Conservation (phyloP, 2,888 invertebrate species). For the Mythimna vitellina region DNA sequence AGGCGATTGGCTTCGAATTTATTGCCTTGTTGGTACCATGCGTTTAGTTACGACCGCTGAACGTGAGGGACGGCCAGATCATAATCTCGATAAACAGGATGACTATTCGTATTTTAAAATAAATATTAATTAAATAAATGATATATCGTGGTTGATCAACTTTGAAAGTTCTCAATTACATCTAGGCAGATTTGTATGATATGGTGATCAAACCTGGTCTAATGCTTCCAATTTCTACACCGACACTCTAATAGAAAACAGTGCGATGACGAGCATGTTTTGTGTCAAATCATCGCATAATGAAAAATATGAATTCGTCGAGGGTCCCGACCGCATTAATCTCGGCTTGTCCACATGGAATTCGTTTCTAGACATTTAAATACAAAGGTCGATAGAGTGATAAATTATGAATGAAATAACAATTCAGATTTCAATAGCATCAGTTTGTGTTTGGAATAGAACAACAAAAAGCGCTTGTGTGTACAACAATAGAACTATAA, state of each 20-base stretch:
- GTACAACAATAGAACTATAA: constrained; percentile 86
- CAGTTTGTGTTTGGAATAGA: constrained; percentile 79
- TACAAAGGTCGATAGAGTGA: constrained; percentile 86
- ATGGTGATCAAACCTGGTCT: constrained; percentile 55
- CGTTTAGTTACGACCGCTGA: constrained; percentile 67
- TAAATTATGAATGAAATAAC: constrained; percentile 88
- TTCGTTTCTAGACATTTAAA: constrained; percentile 84
- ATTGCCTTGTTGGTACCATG: constrained; percentile 73
- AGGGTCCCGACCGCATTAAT: constrained; percentile 79
- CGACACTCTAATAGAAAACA: constrained; percentile 79
- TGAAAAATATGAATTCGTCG: constrained; percentile 84
- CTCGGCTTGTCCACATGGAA: constrained; percentile 79
- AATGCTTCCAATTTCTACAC: constrained; percentile 69
- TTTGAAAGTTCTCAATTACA: constrained; percentile 34
- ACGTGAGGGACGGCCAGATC: constrained; percentile 66
- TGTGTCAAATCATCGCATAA: constrained; percentile 85
- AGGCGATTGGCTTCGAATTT: constrained; percentile 80
- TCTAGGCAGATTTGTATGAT: neutral
- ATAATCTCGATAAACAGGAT: constrained; percentile 67
- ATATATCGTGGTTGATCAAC: constrained; percentile 33
- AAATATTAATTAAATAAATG: constrained; percentile 53
- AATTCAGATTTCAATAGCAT: constrained; percentile 75
- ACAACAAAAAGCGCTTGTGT: constrained; percentile 82
- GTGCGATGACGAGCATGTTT: constrained; percentile 82
- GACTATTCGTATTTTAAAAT: constrained; percentile 60